Evolutionary conservation across 1,140 invertebrate species (phyloP).

Genomic region (Caenorhabditis brenneri): DNA sequence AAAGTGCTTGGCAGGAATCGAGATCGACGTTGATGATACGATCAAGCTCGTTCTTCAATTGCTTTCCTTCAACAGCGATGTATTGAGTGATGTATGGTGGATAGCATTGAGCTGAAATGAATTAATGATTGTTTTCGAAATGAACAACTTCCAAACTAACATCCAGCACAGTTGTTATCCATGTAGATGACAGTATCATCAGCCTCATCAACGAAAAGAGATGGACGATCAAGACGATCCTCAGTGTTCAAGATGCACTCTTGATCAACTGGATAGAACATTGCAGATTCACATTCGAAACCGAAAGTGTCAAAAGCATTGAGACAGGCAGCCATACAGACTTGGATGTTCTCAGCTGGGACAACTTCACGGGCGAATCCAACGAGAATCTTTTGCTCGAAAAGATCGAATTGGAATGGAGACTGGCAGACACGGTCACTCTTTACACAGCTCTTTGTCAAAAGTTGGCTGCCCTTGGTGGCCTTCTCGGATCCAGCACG

Average conservation of each 20-base stretch:
- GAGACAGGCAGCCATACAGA: slow-evolving; percentile 67
- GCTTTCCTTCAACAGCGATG: slow-evolving; percentile 69
- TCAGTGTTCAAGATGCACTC: slow-evolving; percentile 71
- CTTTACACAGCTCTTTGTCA: slow-evolving; percentile 61
- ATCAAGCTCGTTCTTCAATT: slow-evolving; percentile 68
- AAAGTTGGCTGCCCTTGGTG: slow-evolving; percentile 42
- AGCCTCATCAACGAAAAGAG: slow-evolving; percentile 69
- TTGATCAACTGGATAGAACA: slow-evolving; percentile 60
- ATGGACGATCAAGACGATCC: slow-evolving; percentile 69
- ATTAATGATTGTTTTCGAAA: not conserved
- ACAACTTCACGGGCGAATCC: slow-evolving; percentile 70
- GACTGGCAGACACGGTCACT: slow-evolving; percentile 70
- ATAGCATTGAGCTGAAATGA: slow-evolving; percentile 70
- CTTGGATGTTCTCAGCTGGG: slow-evolving; percentile 62
- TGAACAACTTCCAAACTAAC: slow-evolving; percentile 55
- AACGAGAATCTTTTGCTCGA: slow-evolving; percentile 70
- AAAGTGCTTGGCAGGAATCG: slow-evolving; percentile 67
- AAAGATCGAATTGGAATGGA: slow-evolving; percentile 70
- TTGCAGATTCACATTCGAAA: slow-evolving; percentile 69
- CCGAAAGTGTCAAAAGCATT: slow-evolving; percentile 71
- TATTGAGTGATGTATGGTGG: slow-evolving; percentile 71
- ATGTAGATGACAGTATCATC: slow-evolving; percentile 70
- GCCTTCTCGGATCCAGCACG: slow-evolving; percentile 47
- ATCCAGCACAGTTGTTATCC: slow-evolving; percentile 71
- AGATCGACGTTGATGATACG: slow-evolving; percentile 65